phyloP scores from a whole-genome alignment of 2,113 vertebrate species.

The Toxostoma redivivum region DNA sequence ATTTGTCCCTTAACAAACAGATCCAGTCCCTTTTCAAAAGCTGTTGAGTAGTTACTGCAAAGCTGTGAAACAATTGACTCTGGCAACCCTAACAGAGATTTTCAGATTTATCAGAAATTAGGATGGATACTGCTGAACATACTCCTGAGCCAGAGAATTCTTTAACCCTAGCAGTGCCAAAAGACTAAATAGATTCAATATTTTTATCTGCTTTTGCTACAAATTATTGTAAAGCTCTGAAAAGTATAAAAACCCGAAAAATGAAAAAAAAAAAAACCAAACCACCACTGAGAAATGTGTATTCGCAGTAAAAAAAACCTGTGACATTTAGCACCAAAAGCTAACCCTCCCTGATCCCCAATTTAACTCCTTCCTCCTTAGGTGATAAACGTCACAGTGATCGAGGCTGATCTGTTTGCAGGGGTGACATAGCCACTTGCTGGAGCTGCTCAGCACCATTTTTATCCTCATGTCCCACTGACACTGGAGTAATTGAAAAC shows the following conservation, averaged over 20 bases:
- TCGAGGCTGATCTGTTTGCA: background rate
- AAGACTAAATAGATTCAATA: background rate
- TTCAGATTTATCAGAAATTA: background rate
- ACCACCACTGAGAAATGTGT: background rate
- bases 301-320: background rate
- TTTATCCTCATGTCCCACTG: background rate
- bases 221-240: background rate
- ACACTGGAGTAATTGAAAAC: background rate
- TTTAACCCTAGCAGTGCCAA: rapidly evolving
- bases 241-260: background rate
- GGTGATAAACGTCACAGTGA: background rate
- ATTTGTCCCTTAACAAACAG: background rate
- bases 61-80: background rate
- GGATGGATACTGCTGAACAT: background rate
- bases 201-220: background rate
- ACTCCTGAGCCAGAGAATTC: background rate
- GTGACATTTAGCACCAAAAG: background rate
- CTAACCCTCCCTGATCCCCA: background rate
- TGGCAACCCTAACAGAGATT: background rate
- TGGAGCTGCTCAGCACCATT: background rate
- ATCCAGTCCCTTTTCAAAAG: background rate
- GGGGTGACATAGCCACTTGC: background rate
- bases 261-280: background rate
- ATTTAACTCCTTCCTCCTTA: background rate
- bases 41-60: background rate